These are phyloP conservation scores for Asarcornis scutulata DNA, from an alignment of 2,113 vertebrate genomes.

Conservation along the genomic window DNA sequence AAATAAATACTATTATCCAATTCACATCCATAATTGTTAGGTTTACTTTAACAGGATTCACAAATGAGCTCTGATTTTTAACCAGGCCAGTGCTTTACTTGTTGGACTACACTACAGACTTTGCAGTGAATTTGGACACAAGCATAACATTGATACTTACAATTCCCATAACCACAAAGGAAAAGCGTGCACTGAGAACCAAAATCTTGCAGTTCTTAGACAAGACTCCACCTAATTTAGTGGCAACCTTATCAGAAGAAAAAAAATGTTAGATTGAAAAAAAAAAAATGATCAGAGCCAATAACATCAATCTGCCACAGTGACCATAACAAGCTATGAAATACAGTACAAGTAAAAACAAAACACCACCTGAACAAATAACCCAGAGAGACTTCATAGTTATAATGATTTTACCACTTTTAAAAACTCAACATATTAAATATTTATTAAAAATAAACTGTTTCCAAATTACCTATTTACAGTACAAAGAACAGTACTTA, in stretches of 20 bases:
- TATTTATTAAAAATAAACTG: conserved; percentile 86
- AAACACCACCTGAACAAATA: conserved; percentile 70
- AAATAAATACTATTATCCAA: background rate
- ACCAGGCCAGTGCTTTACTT: conserved; percentile 26
- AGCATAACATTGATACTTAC: conserved; percentile 33
- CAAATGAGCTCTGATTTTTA: conserved; percentile 38
- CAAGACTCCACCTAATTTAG: conserved; percentile 9
- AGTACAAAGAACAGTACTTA: conserved; percentile 72
- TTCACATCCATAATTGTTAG: conserved; percentile 18
- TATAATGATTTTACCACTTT: conserved; percentile 74
- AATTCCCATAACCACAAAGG: conserved; percentile 47
- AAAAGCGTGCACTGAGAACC: conserved; percentile 38
- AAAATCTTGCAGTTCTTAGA: conserved; percentile 31
- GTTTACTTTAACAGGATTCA: conserved; percentile 46
- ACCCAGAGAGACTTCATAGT: conserved; percentile 64
- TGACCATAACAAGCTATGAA: conserved; percentile 23
- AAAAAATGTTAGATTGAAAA: background rate
- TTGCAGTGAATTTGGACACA: conserved; percentile 26
- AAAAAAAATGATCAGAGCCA: conserved; percentile 48
- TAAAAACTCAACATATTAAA: conserved; percentile 74
- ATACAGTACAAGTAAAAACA: conserved; percentile 53
- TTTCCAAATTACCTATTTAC: conserved; percentile 80
- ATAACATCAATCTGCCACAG: conserved; percentile 34
- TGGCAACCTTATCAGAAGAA: background rate
- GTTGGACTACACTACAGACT: conserved; percentile 38